Conservation (phyloP, 2,113 vertebrate species). For the Atherinomorus stipes region DNA sequence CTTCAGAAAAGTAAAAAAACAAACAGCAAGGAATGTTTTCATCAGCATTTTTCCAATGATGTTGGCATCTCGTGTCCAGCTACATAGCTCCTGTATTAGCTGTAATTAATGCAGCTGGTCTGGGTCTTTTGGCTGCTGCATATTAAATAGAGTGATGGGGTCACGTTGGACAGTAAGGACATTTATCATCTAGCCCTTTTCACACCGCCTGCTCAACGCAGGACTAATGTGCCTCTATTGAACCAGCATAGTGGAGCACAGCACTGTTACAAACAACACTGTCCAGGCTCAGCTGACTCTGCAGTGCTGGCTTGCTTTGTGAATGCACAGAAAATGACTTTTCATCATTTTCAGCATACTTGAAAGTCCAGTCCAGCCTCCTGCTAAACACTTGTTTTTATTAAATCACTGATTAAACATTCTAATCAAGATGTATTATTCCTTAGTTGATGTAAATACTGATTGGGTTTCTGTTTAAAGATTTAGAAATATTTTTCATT, state of each 20-base stretch:
- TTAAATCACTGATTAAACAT: neutral
- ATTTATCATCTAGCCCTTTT: conserved; percentile 47
- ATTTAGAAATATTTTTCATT: too few species aligned
- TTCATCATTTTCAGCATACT: conserved; percentile 42
- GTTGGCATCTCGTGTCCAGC: neutral
- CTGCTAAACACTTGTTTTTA: neutral
- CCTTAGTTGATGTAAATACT: too few species aligned
- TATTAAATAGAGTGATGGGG: conserved; percentile 57
- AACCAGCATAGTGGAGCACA: neutral
- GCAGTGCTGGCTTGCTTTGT: too few species aligned
- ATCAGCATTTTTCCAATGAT: neutral
- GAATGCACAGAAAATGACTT: too few species aligned
- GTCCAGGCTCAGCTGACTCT: too few species aligned
- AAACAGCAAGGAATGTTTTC: neutral
- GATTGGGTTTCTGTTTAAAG: too few species aligned
- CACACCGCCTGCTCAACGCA: neutral
- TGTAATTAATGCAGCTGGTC: conserved; percentile 51
- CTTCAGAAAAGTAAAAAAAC: neutral
- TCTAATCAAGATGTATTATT: too few species aligned
- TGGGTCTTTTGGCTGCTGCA: conserved; percentile 52
- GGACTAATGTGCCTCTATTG: too few species aligned
- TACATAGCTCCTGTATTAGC: conserved; percentile 17
- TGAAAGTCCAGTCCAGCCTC: conserved; percentile 6
- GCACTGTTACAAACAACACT: too few species aligned
- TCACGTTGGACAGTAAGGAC: conserved; percentile 35